These are phyloP conservation scores for Paramisgurnus dabryanus DNA, from an alignment of 2,113 vertebrate genomes.

Conservation along the genomic window DNA sequence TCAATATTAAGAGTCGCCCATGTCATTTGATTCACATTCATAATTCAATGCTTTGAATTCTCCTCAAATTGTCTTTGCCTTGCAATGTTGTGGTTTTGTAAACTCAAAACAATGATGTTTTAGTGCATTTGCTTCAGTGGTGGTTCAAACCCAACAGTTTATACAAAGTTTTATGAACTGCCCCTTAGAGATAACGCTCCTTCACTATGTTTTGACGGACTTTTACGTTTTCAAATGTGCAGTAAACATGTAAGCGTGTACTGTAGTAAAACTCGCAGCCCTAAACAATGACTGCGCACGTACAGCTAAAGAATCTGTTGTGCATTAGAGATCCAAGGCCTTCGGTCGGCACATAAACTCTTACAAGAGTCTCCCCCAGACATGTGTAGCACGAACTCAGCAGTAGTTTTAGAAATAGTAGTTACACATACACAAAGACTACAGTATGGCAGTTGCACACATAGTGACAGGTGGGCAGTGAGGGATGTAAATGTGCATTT, in stretches of 20 bases:
- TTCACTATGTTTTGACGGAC: background rate
- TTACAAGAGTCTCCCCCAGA: conserved; percentile 2
- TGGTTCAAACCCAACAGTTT: background rate
- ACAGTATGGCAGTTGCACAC: background rate
- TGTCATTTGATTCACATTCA: background rate
- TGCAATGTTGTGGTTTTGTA: too few relatives aligned
- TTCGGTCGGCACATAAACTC: background rate
- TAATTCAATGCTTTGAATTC: too few relatives aligned
- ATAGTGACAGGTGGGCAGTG: background rate
- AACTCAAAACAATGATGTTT: too few relatives aligned
- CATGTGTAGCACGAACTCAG: background rate
- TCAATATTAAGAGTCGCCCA: background rate
- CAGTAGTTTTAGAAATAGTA: background rate
- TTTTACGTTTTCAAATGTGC: background rate
- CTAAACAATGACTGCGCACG: background rate
- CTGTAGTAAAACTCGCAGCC: background rate
- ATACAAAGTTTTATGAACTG: background rate
- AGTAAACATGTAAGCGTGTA: background rate
- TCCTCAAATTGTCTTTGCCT: too few relatives aligned
- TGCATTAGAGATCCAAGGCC: conserved; percentile 6
- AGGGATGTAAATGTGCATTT: too few relatives aligned
- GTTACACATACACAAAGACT: background rate
- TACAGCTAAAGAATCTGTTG: conserved; percentile 10
- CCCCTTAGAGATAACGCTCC: background rate
- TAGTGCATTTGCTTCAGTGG: too few relatives aligned